Conservation (phyloP, 2,888 invertebrate species). For the Notodromas monacha region DNA sequence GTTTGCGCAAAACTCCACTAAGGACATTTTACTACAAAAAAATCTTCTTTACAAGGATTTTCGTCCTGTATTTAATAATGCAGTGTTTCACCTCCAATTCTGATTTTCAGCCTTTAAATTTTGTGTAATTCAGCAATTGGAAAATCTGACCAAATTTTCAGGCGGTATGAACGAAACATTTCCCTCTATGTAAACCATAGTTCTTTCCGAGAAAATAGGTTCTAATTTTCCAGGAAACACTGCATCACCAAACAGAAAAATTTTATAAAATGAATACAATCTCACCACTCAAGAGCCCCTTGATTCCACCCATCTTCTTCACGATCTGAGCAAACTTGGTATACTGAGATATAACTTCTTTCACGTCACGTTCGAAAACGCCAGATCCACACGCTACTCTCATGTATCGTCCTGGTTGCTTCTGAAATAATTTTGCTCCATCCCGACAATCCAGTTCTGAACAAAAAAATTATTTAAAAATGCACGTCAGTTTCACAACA, state of each 20-base stretch:
- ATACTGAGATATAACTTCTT: conserved; percentile 85
- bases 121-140: not conserved
- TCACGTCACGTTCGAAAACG: conserved; percentile 75
- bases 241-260: not conserved
- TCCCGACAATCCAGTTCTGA: conserved; percentile 72
- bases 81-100: no score
- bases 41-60: no score
- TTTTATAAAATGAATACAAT: not conserved
- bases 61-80: not conserved
- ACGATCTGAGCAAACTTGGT: conserved; percentile 89
- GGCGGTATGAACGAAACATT: no score
- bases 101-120: conserved; percentile 5
- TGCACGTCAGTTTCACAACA: conserved; percentile 6
- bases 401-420: conserved; percentile 45
- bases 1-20: no score
- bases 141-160: no score
- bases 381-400: conserved; percentile 76
- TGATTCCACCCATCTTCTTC: conserved; percentile 99
- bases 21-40: no score
- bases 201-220: no score
- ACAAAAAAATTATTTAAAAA: not conserved
- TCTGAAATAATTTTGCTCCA: conserved; percentile 76
- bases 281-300: conserved; percentile 59
- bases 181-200: no score
- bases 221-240: no score